These are phyloP conservation scores for Cephus cinctus DNA, from an alignment of 1,140 invertebrate species.

Conservation along the genomic window DNA sequence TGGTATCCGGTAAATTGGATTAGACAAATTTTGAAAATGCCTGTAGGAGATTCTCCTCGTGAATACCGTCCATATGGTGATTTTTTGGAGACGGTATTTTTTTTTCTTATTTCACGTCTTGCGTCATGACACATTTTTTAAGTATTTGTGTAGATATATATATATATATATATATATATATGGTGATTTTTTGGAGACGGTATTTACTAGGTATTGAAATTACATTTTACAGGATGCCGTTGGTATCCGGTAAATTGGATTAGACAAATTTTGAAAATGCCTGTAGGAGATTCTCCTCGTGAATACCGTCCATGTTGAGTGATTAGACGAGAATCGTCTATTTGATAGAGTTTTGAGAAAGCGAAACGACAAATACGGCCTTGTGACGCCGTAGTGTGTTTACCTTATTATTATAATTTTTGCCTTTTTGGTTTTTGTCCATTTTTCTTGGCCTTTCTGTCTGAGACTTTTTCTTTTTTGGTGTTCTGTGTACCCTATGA, in stretches of 20 bases:
- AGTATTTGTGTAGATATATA: no score
- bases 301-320: neutral
- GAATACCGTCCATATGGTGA: neutral
- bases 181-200: no score
- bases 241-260: no score
- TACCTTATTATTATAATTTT: constrained; percentile 19
- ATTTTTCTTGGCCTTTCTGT: constrained; percentile 36
- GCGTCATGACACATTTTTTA: no score
- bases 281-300: neutral
- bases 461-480: constrained; percentile 39
- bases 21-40: no score
- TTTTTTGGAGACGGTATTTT: no score
- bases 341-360: neutral
- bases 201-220: no score
- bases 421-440: constrained; percentile 17
- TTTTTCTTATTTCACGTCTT: no score
- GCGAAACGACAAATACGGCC: constrained; percentile 40
- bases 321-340: neutral
- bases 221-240: no score
- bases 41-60: neutral
- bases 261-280: no score
- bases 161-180: no score
- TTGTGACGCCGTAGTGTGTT: constrained; percentile 46
- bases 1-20: no score
- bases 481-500: constrained; percentile 27